phyloP scores from a whole-genome alignment of 2,797 vertebrate genomes.

The Vireo griseus region DNA sequence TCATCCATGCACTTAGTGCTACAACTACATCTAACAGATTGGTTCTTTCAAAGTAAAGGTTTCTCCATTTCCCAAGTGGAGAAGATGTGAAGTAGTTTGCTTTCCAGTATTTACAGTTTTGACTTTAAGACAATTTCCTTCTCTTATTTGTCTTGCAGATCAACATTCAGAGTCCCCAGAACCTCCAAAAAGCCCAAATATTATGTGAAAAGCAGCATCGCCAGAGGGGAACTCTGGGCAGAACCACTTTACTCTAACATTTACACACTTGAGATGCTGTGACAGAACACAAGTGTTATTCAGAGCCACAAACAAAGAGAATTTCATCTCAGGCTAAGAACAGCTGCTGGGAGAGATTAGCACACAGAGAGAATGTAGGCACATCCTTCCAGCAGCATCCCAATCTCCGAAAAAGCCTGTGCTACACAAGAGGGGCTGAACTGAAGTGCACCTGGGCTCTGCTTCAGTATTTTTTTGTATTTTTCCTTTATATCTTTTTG shows the following conservation, averaged over 20 bases:
- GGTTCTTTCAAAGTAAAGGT: not conserved
- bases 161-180: not conserved
- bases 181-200: not conserved
- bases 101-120: not conserved
- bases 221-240: not conserved
- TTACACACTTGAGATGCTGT: not conserved
- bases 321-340: slow-evolving; percentile 19
- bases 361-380: not conserved
- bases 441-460: not conserved
- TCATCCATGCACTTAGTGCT: not conserved
- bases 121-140: not conserved
- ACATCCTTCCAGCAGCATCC: not conserved
- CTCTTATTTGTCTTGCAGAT: not conserved
- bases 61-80: not conserved
- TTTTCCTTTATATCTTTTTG: not conserved
- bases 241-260: not conserved
- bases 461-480: not conserved
- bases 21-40: not conserved
- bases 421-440: not conserved
- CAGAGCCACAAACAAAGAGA: slow-evolving; percentile 49
- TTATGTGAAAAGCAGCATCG: not conserved
- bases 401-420: not conserved
- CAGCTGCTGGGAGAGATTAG: slow-evolving; percentile 14
- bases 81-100: not conserved
- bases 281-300: slow-evolving; percentile 42